Percentiles rank a stretch among this genome's conserved stretches.
phyloP scores from a whole-genome alignment of 2,797 vertebrate genomes.

The Argentina silus region DNA sequence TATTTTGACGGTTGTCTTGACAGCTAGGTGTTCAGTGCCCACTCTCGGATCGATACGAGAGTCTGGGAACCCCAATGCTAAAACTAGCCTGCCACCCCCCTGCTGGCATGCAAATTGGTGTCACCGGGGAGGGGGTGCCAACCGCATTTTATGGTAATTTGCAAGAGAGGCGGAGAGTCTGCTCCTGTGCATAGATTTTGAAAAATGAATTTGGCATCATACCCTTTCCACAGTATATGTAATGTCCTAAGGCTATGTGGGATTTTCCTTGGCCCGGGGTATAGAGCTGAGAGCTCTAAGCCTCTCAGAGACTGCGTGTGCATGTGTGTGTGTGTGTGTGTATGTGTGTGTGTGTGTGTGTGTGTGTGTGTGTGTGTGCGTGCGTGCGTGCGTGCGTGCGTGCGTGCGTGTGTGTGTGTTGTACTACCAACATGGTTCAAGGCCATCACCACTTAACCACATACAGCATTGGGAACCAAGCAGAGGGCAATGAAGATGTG shows the following conservation, averaged over 20 bases:
- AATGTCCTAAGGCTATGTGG: not conserved
- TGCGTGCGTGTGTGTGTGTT: conserved; percentile 26
- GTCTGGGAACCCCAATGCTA: not conserved
- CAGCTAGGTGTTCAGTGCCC: not conserved
- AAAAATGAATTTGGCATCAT: conserved; percentile 30
- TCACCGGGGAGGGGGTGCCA: not conserved
- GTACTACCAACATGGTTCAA: not conserved
- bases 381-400: no score
- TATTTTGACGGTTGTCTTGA: not conserved
- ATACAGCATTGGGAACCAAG: conserved; percentile 51
- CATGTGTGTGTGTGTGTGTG: no score
- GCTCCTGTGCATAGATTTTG: conserved; percentile 23
- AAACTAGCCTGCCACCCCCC: conserved; percentile 13
- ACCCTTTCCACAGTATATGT: not conserved
- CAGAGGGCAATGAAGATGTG: conserved; percentile 59
- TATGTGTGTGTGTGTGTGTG: conserved; percentile 7
- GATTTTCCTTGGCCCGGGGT: not conserved
- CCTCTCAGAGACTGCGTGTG: conserved; percentile 7
- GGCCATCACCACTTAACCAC: conserved; percentile 43
- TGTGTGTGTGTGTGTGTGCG: not conserved
- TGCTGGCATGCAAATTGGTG: conserved; percentile 16
- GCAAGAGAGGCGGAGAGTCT: conserved; percentile 15
- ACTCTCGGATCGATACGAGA: not conserved
- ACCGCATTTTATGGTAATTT: conserved; percentile 27
- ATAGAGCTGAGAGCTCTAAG: not conserved